phyloP scores from a whole-genome alignment of 2,113 vertebrate species.

The Bujurquina vittata region DNA sequence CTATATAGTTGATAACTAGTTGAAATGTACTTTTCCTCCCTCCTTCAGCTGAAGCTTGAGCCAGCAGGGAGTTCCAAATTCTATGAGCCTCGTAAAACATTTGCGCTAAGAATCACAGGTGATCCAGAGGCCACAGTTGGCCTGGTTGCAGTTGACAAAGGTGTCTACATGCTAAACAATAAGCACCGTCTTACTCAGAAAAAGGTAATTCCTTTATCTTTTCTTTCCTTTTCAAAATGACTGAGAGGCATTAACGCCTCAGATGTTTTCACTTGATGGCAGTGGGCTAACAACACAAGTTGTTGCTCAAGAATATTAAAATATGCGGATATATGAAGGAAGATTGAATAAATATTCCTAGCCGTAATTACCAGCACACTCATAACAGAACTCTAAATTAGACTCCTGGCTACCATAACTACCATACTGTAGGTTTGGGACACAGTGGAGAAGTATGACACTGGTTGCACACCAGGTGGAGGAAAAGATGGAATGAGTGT shows the following conservation, averaged over 20 bases:
- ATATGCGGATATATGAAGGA: background rate
- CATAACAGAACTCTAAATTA: background rate
- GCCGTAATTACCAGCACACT: background rate
- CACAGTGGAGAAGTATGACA: conserved; percentile 79
- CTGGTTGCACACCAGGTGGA: conserved; percentile 83
- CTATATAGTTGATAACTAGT: accelerated
- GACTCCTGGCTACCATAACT: background rate
- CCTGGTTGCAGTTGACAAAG: conserved; percentile 83
- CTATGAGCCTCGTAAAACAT: conserved; percentile 31
- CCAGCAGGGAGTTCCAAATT: accelerated
- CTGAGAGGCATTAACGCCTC: background rate
- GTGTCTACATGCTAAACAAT: conserved; percentile 77
- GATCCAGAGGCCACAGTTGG: conserved; percentile 77
- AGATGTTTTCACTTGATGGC: background rate
- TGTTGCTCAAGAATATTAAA: no score
- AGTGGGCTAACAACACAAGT: background rate
- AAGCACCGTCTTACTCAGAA: conserved; percentile 78
- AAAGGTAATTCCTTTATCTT: conserved; percentile 62
- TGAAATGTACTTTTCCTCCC: background rate
- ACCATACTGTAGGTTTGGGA: conserved; percentile 81
- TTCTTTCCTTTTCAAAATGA: background rate
- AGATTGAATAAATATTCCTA: background rate
- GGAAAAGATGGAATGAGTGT: conserved; percentile 76
- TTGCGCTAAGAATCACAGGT: conserved; percentile 71
- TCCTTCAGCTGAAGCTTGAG: conserved; percentile 66